A percentile compares a stretch with the other conserved stretches of the same genome.
phyloP scores from a whole-genome alignment of 23 tunicate species.

The Aplidium turbinatum region DNA sequence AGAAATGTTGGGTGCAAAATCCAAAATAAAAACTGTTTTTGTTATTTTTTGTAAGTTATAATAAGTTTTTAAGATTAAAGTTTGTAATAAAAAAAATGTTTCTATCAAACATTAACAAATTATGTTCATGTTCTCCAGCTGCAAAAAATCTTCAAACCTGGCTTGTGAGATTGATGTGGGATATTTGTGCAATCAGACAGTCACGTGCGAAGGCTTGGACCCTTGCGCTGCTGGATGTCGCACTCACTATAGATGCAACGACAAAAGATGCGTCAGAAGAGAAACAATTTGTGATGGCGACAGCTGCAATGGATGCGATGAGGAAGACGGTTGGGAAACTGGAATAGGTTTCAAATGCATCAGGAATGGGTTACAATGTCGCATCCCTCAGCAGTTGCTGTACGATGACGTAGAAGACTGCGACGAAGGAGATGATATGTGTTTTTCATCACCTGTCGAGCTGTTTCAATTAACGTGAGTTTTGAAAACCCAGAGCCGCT shows the following conservation, averaged over 20 bases:
- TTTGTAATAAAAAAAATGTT: too few species aligned
- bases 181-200: constrained; percentile 40
- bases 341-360: constrained; percentile 57
- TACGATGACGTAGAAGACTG: constrained; percentile 50
- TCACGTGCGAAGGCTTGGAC: constrained; percentile 43
- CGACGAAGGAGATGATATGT: constrained; percentile 44
- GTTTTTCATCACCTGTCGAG: constrained; percentile 13
- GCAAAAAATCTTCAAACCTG: too few species aligned
- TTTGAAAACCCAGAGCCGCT: too few species aligned
- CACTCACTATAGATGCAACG: constrained; percentile 44
- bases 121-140: too few species aligned
- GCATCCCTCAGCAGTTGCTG: constrained; percentile 54
- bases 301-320: constrained; percentile 72
- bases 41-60: too few species aligned
- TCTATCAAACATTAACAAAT: too few species aligned
- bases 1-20: too few species aligned
- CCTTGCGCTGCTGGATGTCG: constrained; percentile 74
- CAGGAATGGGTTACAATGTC: constrained; percentile 31
- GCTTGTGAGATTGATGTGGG: constrained; percentile 32
- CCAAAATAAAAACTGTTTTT: too few species aligned
- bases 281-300: constrained; percentile 68
- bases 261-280: constrained; percentile 39
- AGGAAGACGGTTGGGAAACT: constrained; percentile 26
- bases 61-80: too few species aligned
- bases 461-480: too few species aligned